Base-by-base conservation (phyloP, 35 echinoderm and acorn worm genomes). In the Acanthaster planci region DNA sequence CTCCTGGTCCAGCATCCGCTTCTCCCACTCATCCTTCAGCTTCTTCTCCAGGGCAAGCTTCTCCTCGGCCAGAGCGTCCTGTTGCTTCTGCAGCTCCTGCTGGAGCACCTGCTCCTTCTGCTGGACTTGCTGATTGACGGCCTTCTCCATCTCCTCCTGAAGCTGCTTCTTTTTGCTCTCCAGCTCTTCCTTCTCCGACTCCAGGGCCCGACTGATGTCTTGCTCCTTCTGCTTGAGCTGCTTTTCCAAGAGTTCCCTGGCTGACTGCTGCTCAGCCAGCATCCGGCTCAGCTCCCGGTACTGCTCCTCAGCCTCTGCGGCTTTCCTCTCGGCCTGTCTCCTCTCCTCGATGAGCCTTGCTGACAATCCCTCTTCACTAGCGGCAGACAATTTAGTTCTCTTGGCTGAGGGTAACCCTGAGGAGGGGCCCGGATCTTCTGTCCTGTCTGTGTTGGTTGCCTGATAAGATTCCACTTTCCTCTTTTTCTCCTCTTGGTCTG, bases 61-160 rank as follows among this genome's bases (percentile, higher is more conserved):
- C 60, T 94, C 87, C 19, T 82, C 78, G 22, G 80, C 44, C 3
- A 93, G 67, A 8, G 85, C 83, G 35, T 93, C 94, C 60, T 93
- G 72, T 39, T 97, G 95, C 36, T 54, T 55, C 51, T 84, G 79
- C 31, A 88, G 53, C 36, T 93, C 87, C 50, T 93, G 77, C 76
- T 92, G 52, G 57, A 97, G 80, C 36, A 86, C 57, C 2, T 85
- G 51, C 44, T 93, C 92, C 77, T 89, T 88, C 76, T 89, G 80
- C 35, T 82, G 51, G 26, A 93, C 54, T 40, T 93, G 60, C 56
- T 82, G 78, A 37, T 88, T 77, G 30, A 85, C 42, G 27, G 86
- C 86, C 76, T 89, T 88, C 51, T 93, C 84, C 67, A 84, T 85
- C 60, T 91, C 85, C 54, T 86, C 50, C 23, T 93, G 84, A 27